Percentiles rank a stretch among this genome's conserved stretches.
Conservation (phyloP, 1,140 invertebrate genomes). For the Drosophila bocqueti region DNA sequence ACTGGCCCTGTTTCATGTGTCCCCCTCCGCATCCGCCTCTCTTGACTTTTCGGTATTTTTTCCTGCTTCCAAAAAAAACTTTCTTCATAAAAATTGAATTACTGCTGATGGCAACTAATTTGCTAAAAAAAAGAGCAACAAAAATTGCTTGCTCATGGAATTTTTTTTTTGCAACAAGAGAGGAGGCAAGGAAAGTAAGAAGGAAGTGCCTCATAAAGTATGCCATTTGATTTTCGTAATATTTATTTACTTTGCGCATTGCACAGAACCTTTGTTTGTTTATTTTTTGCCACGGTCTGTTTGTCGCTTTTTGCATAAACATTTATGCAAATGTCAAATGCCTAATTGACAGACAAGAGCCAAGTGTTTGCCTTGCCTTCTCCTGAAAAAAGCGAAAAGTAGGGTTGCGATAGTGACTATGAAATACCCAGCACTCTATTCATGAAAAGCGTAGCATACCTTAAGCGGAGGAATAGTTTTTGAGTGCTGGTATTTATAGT, state of each 20-base stretch:
- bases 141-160: constrained; percentile 17
- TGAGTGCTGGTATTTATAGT: background rate
- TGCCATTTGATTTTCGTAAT: constrained; percentile 40
- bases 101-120: constrained; percentile 48
- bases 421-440: background rate
- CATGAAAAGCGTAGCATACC: background rate
- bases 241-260: constrained; percentile 50
- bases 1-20: constrained; percentile 19
- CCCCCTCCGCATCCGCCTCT: background rate
- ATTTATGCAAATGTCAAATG: constrained; percentile 65
- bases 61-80: constrained; percentile 42
- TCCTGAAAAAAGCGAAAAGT: background rate
- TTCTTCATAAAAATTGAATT: constrained; percentile 59
- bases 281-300: constrained; percentile 19
- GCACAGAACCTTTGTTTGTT: constrained; percentile 45
- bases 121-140: constrained; percentile 7
- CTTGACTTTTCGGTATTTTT: constrained; percentile 8
- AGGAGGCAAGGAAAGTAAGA: background rate
- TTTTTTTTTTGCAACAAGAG: constrained; percentile 6
- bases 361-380: constrained; percentile 47
- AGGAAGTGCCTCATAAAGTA: constrained; percentile 40
- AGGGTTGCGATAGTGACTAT: background rate
- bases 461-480: too few relatives aligned
- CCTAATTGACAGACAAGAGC: constrained; percentile 62
- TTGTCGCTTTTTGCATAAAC: constrained; percentile 54